phyloP scores from a whole-genome alignment of 2,113 vertebrate genomes.

The Centropristis striata region DNA sequence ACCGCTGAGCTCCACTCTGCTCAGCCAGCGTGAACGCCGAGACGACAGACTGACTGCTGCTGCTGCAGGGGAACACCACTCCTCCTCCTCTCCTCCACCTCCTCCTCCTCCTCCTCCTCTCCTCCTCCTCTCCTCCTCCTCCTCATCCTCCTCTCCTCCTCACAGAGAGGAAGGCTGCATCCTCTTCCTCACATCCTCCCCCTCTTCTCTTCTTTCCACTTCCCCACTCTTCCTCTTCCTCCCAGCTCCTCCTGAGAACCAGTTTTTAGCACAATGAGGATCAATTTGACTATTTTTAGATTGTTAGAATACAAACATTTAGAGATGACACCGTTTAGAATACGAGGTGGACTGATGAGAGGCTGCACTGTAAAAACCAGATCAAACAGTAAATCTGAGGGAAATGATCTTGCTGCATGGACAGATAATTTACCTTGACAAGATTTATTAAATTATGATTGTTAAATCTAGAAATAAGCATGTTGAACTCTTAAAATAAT shows the following conservation, averaged over 20 bases:
- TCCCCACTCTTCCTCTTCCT: not conserved
- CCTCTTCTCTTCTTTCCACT: no score
- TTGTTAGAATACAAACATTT: not conserved
- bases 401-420: no score
- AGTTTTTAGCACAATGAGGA: not conserved
- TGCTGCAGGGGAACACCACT: conserved; percentile 78
- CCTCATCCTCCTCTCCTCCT: not conserved
- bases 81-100: no score
- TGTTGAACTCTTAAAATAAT: no score
- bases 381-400: no score
- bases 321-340: no score
- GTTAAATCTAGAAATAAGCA: no score
- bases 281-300: not conserved
- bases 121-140: conserved; percentile 15
- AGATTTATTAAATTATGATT: no score
- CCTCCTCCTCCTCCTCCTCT: conserved; percentile 43
- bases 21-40: conserved; percentile 82
- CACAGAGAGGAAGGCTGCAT: conserved; percentile 42
- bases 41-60: conserved; percentile 83
- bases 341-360: no score
- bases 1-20: conserved; percentile 82
- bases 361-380: no score
- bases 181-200: conserved; percentile 13
- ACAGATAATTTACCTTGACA: no score
- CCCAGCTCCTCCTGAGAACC: not conserved